Evolutionary conservation across 2,113 vertebrate genomes (phyloP).

Genomic region (Chaetodon trifascialis): DNA sequence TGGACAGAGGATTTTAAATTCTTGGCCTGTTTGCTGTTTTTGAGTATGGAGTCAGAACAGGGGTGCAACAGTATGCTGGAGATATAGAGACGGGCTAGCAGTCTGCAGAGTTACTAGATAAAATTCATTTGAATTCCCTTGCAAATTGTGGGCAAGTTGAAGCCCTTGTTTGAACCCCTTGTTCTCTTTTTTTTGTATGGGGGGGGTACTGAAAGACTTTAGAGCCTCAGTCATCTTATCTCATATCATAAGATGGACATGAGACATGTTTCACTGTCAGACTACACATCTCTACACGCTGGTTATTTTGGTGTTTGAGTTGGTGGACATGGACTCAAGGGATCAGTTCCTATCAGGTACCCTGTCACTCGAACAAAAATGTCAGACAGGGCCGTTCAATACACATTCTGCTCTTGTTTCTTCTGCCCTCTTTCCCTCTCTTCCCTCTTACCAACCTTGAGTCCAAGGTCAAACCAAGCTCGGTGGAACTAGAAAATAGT

Average conservation of each 20-base stretch:
- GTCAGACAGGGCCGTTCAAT: neutral
- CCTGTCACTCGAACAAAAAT: neutral
- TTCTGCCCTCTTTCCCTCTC: neutral
- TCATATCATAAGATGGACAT: neutral
- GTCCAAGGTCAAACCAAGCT: conserved; percentile 48
- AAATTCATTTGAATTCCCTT: neutral
- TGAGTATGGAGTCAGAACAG: conserved; percentile 8
- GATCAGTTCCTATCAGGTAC: conserved; percentile 12
- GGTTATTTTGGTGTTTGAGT: neutral
- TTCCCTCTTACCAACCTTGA: neutral
- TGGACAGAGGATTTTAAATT: conserved; percentile 20
- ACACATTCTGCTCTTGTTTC: neutral
- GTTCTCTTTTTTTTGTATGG: neutral
- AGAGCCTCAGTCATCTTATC: neutral
- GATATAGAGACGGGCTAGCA: neutral
- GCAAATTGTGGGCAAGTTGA: neutral
- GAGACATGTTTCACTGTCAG: conserved; percentile 3
- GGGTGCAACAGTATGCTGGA: neutral
- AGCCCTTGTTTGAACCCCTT: neutral
- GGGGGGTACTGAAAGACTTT: neutral
- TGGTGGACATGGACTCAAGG: neutral
- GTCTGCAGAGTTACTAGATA: neutral
- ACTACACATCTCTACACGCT: neutral
- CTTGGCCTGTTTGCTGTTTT: conserved; percentile 31
- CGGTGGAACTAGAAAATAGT: conserved; percentile 25